Base-by-base conservation (phyloP, 2,888 invertebrate genomes). In the Drymonia ruficornis region DNA sequence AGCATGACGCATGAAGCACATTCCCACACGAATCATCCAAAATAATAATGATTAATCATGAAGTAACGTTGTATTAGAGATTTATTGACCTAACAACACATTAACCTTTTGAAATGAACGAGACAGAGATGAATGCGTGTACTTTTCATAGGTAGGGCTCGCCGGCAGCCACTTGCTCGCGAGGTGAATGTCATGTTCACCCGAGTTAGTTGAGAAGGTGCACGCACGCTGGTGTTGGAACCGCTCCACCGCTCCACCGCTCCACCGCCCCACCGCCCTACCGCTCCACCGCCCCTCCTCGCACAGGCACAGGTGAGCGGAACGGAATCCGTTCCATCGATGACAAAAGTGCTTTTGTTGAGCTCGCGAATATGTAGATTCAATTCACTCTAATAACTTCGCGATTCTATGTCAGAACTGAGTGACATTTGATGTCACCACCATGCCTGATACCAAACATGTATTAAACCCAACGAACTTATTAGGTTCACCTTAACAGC, bases 331-430 rank as follows among this genome's bases (percentile, higher is more conserved):
- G 18, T 19, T 43, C 18, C 19, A 2, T 1, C 19, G 19, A 43
- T 13, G 13, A 11, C 19, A 19, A 43, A 43, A 43, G 19, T 43
- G 43, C 18, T 19, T 43, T 16, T 16, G 40, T 16, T 16, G 16
- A 40, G 11, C 36, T 2, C 13, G 36, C 13, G n/a, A 9, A 19
- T 43, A 23, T 19, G 19, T 19, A 19, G 18, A 19, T n/a, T n/a
- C n/a, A n/a, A 43, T 43, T 19, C 19, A 13, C 43, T 43, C 13
- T 12, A 43, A 43, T 43, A 19, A 19, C 43, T 43, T 43, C 43
- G 19, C 13, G n/a, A 43, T 43, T 18, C 43, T 19, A 43, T 43
- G 43, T 43, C 19, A 43, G 16, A 16, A 40, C 2, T 3, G 2
- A 16, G 16, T 15, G 40, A 16, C 2, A 9, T 4, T 16, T 8